Base-by-base conservation (phyloP, 1,140 invertebrate species). In the Penaeus vannamei region DNA sequence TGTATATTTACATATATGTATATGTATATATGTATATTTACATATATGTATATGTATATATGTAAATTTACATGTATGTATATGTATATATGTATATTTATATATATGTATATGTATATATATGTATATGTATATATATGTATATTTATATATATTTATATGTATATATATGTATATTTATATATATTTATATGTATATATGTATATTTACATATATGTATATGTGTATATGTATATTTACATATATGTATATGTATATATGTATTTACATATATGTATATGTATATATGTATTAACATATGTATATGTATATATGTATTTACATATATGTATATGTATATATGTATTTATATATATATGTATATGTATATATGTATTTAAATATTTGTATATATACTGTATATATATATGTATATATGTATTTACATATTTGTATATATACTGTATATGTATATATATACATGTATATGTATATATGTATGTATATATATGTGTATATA, bases 201-300 rank as follows among this genome's bases (percentile, higher is more conserved):
- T 76, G 17, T 32, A 32, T 76, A 76, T 76, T 2, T 32, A 14
- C n/a, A 76, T 76, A 17, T 32, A 32, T 76, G n/a, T 76, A 32
- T 32, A 32, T 76, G 36, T 76, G 17, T 32, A 32, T 76, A n/a
- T 76, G 2, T 32, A 32, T 76, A 26, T 76, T 17, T 32, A 19
- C n/a, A 76, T 76, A 32, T 22, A 17, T 76, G n/a, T 76, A 32
- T 32, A 17, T 76, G 3, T 76, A 32, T 32, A 17, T 76, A 76
- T 76, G n/a, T 76, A 76, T 72, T 26, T 76, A n/a, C n/a, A 76
- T 76, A 76, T 76, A n/a, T 76, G 0, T 76, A n/a, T 76, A n/a
- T 76, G 20, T 76, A n/a, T 76, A 20, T 76, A n/a, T 76, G 36
- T 76, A 2, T 76, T 4, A 26, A n/a, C n/a, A 20, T 76, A n/a